These are phyloP conservation scores for Xylota segnis DNA, from an alignment of 2,888 invertebrate species.

Conservation along the genomic window DNA sequence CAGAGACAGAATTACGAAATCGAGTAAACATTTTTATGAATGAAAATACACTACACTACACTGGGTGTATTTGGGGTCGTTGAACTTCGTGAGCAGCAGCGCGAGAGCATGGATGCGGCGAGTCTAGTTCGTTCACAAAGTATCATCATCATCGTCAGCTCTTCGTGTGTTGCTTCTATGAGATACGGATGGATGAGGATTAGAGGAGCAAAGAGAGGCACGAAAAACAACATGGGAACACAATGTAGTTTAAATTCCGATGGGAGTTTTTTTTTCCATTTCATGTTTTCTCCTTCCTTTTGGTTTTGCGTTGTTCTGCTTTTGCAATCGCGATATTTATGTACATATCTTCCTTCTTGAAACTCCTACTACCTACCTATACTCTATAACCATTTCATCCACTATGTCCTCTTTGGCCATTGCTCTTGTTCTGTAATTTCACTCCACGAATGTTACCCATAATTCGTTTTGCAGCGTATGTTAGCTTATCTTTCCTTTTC, in stretches of 20 bases:
- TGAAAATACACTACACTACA: slow-evolving; percentile 78
- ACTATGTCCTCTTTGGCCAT: slow-evolving; percentile 42
- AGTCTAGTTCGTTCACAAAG: slow-evolving; percentile 72
- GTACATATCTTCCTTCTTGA: slow-evolving; percentile 16
- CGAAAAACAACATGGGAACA: slow-evolving; percentile 58
- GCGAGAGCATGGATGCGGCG: slow-evolving; percentile 65
- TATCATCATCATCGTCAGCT: slow-evolving; percentile 35
- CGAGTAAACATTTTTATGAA: slow-evolving; percentile 82
- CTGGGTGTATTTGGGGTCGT: slow-evolving; percentile 79
- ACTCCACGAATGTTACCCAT: slow-evolving; percentile 25
- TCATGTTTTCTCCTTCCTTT: slow-evolving; percentile 5
- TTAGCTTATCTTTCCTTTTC: slow-evolving; percentile 17
- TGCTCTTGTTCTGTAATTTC: slow-evolving; percentile 57
- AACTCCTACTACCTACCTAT: slow-evolving; percentile 31
- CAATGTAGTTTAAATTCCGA: slow-evolving; percentile 65
- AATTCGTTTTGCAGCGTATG: slow-evolving; percentile 10
- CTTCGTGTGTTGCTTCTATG: slow-evolving; percentile 45
- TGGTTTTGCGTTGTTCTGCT: slow-evolving; percentile 17
- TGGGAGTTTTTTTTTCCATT: slow-evolving; percentile 53
- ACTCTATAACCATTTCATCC: background rate
- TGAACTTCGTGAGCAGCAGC: slow-evolving; percentile 78
- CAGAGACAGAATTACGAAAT: slow-evolving; percentile 78
- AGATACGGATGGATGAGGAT: background rate
- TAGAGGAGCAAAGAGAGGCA: slow-evolving; percentile 12
- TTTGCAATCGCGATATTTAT: slow-evolving; percentile 33